These are phyloP conservation scores for Colletes gigas DNA, from an alignment of 1,140 invertebrate genomes.

Conservation along the genomic window DNA sequence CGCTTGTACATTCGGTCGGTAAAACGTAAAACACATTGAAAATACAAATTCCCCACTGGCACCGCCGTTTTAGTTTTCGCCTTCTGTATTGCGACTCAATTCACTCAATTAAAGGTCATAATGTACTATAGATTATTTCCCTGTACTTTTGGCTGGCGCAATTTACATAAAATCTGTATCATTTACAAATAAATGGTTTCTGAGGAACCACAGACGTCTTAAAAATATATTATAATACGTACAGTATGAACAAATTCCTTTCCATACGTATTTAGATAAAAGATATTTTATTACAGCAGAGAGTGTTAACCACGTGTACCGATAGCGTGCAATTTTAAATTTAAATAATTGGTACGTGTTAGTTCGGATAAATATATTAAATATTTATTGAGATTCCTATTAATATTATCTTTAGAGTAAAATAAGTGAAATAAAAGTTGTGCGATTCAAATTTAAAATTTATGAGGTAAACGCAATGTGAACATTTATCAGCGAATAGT, in stretches of 20 bases:
- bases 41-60: conserved; percentile 70
- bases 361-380: not conserved
- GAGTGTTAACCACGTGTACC: not conserved
- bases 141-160: conserved; percentile 30
- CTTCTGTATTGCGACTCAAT: conserved; percentile 48
- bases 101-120: conserved; percentile 43
- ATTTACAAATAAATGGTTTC: not conserved
- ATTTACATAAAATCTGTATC: not conserved
- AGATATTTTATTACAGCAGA: too few species aligned
- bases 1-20: conserved; percentile 75
- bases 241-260: not conserved
- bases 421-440: too few species aligned
- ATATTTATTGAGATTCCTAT: not conserved
- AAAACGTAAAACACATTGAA: conserved; percentile 73
- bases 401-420: too few species aligned
- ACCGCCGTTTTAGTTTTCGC: conserved; percentile 75
- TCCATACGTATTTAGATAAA: not conserved
- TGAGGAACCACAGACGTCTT: not conserved
- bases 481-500: too few species aligned
- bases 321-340: not conserved
- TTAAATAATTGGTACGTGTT: not conserved
- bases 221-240: not conserved
- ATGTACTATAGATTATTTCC: conserved; percentile 2
- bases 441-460: too few species aligned
- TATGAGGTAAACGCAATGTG: too few species aligned